These are phyloP conservation scores for Cabera pusaria DNA, from an alignment of 2,888 invertebrate genomes.

Conservation along the genomic window DNA sequence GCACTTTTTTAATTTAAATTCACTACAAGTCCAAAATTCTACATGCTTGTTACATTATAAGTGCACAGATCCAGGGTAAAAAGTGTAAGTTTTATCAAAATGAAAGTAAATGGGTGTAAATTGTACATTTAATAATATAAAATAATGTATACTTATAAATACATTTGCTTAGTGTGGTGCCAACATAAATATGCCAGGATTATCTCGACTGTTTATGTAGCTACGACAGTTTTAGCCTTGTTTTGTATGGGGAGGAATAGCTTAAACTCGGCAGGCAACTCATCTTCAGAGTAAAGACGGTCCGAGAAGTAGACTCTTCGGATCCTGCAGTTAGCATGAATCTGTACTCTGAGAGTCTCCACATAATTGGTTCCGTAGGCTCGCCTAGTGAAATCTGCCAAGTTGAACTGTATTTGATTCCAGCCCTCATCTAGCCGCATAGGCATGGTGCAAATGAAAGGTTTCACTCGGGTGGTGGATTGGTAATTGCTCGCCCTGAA, in stretches of 20 bases:
- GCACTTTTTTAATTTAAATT: no score
- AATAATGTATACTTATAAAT: constrained; percentile 61
- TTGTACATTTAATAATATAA: constrained; percentile 47
- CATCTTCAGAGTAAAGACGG: constrained; percentile 96
- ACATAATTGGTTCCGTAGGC: constrained; percentile 98
- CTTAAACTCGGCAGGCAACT: constrained; percentile 97
- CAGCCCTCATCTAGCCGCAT: constrained; percentile 97
- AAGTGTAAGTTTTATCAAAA: constrained; percentile 42
- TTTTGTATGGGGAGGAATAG: constrained; percentile 96
- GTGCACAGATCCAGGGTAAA: no score
- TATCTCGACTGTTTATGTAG: constrained; percentile 61
- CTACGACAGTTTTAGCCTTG: constrained; percentile 83
- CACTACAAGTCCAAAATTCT: no score
- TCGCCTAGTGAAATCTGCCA: constrained; percentile 95
- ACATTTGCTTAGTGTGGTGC: constrained; percentile 54
- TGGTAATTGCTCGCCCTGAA: constrained; percentile 98
- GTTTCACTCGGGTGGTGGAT: constrained; percentile 95
- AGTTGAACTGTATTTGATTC: constrained; percentile 97
- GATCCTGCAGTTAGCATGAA: constrained; percentile 97
- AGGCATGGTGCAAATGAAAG: constrained; percentile 99
- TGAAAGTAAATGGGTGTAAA: constrained; percentile 41
- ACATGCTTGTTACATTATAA: no score
- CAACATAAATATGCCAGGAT: constrained; percentile 25
- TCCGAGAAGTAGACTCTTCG: constrained; percentile 96
- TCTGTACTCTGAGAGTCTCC: constrained; percentile 94